A percentile compares a stretch with the other conserved stretches of the same genome.
phyloP scores from a whole-genome alignment of 2,888 invertebrate species.

The Harpagoxenus sublaevis region DNA sequence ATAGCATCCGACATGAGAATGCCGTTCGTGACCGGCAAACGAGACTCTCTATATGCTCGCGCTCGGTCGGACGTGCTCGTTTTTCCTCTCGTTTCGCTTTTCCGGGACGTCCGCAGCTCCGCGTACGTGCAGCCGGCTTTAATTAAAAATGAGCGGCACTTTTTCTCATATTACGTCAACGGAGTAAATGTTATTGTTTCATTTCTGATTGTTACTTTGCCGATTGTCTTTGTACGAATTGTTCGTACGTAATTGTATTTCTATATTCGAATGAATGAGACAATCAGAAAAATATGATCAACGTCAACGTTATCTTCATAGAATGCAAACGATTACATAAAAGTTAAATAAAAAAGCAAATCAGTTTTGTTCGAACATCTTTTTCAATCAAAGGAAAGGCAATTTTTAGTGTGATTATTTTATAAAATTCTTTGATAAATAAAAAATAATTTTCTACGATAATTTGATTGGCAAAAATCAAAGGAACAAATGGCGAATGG shows the following conservation, averaged over 20 bases:
- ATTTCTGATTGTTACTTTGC: constrained; percentile 46
- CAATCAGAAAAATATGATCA: constrained; percentile 8
- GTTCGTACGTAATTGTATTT: constrained; percentile 23
- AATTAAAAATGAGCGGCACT: constrained; percentile 60
- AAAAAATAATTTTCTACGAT: not conserved
- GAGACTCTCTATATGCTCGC: constrained; percentile 54
- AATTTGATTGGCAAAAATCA: not conserved
- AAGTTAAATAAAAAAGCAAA: not conserved
- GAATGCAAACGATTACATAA: not conserved
- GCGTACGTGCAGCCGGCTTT: constrained; percentile 49
- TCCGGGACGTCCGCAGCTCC: constrained; percentile 28
- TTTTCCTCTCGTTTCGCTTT: constrained; percentile 48
- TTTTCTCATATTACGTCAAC: constrained; percentile 58
- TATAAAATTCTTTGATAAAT: not conserved
- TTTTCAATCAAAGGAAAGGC: not conserved
- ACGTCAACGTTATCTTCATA: not conserved
- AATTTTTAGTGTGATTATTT: not conserved
- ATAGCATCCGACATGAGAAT: constrained; percentile 58
- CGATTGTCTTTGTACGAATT: constrained; percentile 32
- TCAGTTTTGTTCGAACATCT: not conserved
- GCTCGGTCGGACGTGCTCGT: constrained; percentile 31
- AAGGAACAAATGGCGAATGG: not conserved
- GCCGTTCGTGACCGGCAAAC: constrained; percentile 60
- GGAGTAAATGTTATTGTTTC: constrained; percentile 52
- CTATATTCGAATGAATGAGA: constrained; percentile 4